Evolutionary conservation across 2,797 vertebrate genomes (phyloP), one percentile per base, ranked within the genome.

Genomic region (Crocodylus rhombifer): DNA sequence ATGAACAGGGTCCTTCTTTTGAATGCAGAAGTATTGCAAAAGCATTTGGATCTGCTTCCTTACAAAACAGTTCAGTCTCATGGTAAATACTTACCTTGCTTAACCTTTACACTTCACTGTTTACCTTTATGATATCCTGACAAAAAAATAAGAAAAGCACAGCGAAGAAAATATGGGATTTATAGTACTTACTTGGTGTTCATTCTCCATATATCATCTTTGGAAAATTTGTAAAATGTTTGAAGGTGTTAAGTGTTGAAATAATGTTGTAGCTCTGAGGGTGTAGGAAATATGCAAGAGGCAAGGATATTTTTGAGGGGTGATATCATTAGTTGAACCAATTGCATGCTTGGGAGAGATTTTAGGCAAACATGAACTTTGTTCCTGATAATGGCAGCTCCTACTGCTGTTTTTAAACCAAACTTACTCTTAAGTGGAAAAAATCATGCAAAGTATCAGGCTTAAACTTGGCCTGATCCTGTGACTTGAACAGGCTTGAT

Each of bases 1-100:
- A 98, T 98, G 98, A 98, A 97, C 92, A 98, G 98, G 97, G 95
- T 99, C 82, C 98, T 99, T 97, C 97, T 97, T 88, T 98, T 99
- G 96, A 99, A 98, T 88, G 95, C 97, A 17, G 98, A 99, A 84
- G 97, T 99, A 86, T 97, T 99, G 92, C 98, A 98, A 97, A 99
- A 98, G 97, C 98, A 99, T 93, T 97, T 97, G 62, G 98, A 99
- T 96, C 97, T 98, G 94, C 98, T 98, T 97, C 97, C 98, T 82
- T 90, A 98, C 85, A 99, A 98, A 97, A 98, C 98, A 57, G 98
- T 99, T 95, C 98, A 99, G 42, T 99, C 99, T 90, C 99, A 99
- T 14, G 99, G 99, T 99, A 97, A 97, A 95, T 83, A 56, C 26
- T 88, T 84, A 90, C 88, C 3, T 2, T 58, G 77, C 84, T 82